phyloP scores from a whole-genome alignment of 2,888 invertebrate genomes.

The Syrphus vitripennis region DNA sequence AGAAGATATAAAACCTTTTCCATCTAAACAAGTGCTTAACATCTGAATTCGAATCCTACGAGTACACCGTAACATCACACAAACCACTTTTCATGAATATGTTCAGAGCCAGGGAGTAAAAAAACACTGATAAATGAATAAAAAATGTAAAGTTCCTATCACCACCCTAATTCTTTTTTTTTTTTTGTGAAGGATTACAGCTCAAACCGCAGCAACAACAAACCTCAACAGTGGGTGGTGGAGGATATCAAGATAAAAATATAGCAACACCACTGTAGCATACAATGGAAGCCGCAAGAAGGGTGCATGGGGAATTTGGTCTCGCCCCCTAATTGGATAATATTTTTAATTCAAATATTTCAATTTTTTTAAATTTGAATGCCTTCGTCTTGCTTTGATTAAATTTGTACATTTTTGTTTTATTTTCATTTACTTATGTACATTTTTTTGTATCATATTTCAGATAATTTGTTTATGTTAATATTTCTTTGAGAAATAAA shows the following conservation, averaged over 20 bases:
- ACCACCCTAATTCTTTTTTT: conserved; percentile 43
- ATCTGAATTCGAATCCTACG: conserved; percentile 20
- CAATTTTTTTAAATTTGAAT: neutral
- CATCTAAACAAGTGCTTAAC: conserved; percentile 36
- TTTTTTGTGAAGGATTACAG: conserved; percentile 39
- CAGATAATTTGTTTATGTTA: too few relatives aligned
- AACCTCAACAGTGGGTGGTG: neutral
- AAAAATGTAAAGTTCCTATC: conserved; percentile 42
- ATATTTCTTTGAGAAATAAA: too few relatives aligned
- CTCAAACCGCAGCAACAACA: conserved; percentile 11
- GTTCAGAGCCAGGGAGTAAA: conserved; percentile 20
- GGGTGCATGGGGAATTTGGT: neutral
- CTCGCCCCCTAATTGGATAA: neutral
- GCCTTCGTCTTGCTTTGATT: too few relatives aligned
- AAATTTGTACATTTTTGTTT: too few relatives aligned
- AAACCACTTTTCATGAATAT: conserved; percentile 48
- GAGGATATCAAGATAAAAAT: neutral
- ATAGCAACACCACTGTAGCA: neutral
- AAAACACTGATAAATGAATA: conserved; percentile 44
- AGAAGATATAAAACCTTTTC: conserved; percentile 17
- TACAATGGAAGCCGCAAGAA: neutral
- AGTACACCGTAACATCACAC: neutral
- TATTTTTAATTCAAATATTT: too few relatives aligned
- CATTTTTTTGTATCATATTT: too few relatives aligned
- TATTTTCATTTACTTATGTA: too few relatives aligned